These are phyloP conservation scores for Eumaeus atala DNA, from an alignment of 1,140 invertebrate genomes.

Conservation along the genomic window DNA sequence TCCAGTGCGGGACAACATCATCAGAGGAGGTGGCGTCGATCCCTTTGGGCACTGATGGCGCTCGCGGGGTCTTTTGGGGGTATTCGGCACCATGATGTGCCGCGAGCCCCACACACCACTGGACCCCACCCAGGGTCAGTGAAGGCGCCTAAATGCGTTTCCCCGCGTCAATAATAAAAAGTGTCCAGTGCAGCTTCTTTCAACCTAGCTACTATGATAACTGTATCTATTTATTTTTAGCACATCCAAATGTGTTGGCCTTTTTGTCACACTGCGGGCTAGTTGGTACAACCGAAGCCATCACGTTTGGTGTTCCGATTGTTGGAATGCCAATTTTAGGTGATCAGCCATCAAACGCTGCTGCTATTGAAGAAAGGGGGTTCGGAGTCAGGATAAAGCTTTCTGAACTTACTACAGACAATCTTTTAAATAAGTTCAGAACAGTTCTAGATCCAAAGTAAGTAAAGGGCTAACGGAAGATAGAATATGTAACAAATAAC, in stretches of 20 bases:
- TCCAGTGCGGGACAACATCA: no score
- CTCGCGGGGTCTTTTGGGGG: no score
- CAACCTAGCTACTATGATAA: no score
- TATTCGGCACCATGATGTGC: no score
- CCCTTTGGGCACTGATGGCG: no score
- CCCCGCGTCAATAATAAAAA: no score
- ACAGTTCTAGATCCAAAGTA: slow-evolving; percentile 76
- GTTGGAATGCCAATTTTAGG: slow-evolving; percentile 83
- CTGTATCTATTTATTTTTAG: slow-evolving; percentile 43
- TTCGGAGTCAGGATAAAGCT: slow-evolving; percentile 76
- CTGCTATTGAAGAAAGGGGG: slow-evolving; percentile 75
- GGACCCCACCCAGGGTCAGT: no score
- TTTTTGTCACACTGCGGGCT: slow-evolving; percentile 86
- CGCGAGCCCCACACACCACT: no score
- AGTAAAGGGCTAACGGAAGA: slow-evolving; percentile 27
- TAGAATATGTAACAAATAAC: no score
- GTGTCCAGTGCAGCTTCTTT: no score
- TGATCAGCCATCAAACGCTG: slow-evolving; percentile 79
- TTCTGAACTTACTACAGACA: slow-evolving; percentile 75
- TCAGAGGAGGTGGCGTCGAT: no score
- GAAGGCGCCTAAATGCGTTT: no score
- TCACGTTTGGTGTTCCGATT: slow-evolving; percentile 83
- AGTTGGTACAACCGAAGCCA: slow-evolving; percentile 82
- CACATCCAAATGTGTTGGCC: slow-evolving; percentile 79
- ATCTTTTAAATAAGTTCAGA: slow-evolving; percentile 71